Evolutionary conservation across 2,113 vertebrate genomes (phyloP).

Genomic region (Python bivittatus): DNA sequence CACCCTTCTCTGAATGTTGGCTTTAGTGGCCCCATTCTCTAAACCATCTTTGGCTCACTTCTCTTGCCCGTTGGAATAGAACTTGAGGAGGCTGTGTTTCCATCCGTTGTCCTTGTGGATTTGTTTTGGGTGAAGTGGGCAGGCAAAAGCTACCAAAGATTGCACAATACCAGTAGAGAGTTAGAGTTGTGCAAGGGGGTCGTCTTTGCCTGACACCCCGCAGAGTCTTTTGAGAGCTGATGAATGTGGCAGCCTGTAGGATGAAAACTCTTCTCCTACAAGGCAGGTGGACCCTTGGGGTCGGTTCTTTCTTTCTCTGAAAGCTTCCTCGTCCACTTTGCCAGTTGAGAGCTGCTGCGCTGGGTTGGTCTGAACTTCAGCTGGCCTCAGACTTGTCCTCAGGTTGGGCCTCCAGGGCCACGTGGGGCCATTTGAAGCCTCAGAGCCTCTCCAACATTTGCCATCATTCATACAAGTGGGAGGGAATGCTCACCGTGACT

Average conservation of each 20-base stretch:
- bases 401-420: background rate
- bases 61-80: background rate
- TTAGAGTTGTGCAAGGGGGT: background rate
- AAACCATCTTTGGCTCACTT: background rate
- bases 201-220: background rate
- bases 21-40: background rate
- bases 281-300: background rate
- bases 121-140: background rate
- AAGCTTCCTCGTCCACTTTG: background rate
- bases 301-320: background rate
- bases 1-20: background rate
- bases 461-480: background rate
- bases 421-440: background rate
- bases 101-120: background rate
- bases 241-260: background rate
- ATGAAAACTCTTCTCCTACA: background rate
- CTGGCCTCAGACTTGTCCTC: background rate
- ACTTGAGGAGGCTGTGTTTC: too few relatives aligned
- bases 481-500: background rate
- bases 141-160: background rate
- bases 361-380: background rate
- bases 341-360: background rate
- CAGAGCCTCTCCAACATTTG: background rate
- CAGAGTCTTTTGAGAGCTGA: background rate
- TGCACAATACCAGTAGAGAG: background rate